Conservation (phyloP, 2,888 invertebrate genomes). For the Dynastes tityus region DNA sequence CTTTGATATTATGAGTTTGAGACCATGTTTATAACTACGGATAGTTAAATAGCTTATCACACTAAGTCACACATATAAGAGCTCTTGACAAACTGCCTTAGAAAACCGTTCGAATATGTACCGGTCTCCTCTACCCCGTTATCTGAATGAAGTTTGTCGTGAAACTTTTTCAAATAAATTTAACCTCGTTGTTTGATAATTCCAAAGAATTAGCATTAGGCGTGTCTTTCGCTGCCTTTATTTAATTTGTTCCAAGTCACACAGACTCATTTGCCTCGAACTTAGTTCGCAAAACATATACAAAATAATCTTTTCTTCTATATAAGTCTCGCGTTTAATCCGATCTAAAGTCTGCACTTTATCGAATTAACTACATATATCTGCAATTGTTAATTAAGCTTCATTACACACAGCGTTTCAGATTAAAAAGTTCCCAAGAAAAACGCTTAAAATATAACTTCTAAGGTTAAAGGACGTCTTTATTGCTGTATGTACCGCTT, state of each 20-base stretch:
- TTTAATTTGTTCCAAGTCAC: neutral
- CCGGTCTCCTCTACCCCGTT: too few relatives aligned
- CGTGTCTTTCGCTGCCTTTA: neutral
- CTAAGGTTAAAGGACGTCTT: neutral
- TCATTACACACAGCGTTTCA: neutral
- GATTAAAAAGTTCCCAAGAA: neutral
- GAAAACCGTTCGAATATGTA: too few relatives aligned
- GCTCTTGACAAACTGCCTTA: too few relatives aligned
- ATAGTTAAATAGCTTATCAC: too few relatives aligned
- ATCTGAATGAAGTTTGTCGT: too few relatives aligned
- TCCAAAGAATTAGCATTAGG: neutral
- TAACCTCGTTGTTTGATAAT: neutral
- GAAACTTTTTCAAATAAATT: neutral
- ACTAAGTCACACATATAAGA: too few relatives aligned
- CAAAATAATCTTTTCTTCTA: neutral
- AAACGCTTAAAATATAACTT: neutral
- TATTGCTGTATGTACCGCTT: neutral
- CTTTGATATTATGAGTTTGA: too few relatives aligned
- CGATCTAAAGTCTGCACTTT: neutral
- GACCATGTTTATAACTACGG: too few relatives aligned
- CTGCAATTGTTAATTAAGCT: neutral
- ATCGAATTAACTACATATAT: conserved; percentile 8
- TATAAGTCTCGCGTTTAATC: neutral
- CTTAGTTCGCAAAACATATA: neutral
- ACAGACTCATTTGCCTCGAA: neutral